Evolutionary conservation across 2,113 vertebrate species (phyloP).

Genomic region (Chaetodon auriga): DNA sequence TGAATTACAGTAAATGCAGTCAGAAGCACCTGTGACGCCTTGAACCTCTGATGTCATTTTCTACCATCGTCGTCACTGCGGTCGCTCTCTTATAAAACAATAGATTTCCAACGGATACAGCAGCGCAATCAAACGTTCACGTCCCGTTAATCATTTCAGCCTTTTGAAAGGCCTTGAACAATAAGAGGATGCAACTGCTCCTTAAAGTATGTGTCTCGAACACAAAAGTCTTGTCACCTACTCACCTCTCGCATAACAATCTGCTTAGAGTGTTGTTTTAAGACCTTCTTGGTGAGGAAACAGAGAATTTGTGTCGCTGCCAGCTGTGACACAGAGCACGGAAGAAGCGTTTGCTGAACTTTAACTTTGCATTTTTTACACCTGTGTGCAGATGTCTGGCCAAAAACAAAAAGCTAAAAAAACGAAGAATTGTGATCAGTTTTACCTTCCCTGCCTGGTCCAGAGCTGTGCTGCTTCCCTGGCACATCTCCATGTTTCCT

Average conservation of each 20-base stretch:
- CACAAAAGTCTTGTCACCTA: conserved; percentile 57
- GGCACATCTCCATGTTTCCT: conserved; percentile 23
- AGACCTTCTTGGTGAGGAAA: conserved; percentile 37
- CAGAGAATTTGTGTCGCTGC: conserved; percentile 17
- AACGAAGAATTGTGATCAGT: not conserved
- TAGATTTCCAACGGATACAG: conserved; percentile 65
- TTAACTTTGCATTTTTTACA: not conserved
- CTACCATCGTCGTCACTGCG: not conserved
- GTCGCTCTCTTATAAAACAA: conserved; percentile 53
- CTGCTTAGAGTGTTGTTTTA: conserved; percentile 21
- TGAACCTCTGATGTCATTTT: not conserved
- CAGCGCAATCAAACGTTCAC: conserved; percentile 34
- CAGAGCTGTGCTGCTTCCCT: not conserved
- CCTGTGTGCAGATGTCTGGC: not conserved
- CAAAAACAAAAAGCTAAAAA: too few relatives aligned
- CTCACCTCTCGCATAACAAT: conserved; percentile 68
- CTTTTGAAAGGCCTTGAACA: conserved; percentile 61
- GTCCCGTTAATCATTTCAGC: conserved; percentile 54
- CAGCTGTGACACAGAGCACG: conserved; percentile 39
- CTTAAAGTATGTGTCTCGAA: conserved; percentile 45
- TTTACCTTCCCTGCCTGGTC: not conserved
- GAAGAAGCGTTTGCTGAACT: not conserved
- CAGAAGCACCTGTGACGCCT: conserved; percentile 22
- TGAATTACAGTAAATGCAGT: not conserved
- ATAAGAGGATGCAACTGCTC: conserved; percentile 80